Percentiles rank a stretch among this genome's conserved stretches.
Evolutionary conservation across 2,888 invertebrate genomes (phyloP).

Genomic region (Alviniconcha strummeri): DNA sequence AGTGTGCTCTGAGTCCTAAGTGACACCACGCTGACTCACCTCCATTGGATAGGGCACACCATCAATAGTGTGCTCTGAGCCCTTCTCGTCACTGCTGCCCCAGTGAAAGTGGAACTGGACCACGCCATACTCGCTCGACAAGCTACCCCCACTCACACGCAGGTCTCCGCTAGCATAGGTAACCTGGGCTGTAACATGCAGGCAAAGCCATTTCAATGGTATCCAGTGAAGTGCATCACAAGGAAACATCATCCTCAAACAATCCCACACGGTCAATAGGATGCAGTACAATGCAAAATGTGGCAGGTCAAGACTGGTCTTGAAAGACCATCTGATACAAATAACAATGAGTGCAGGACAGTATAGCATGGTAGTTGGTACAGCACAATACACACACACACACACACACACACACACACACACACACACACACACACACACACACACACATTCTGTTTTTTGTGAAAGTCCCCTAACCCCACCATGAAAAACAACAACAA

Average conservation of each 20-base stretch:
- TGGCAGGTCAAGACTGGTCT: background rate
- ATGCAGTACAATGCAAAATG: no score
- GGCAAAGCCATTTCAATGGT: no score
- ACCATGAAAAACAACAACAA: background rate
- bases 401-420: constrained; percentile 29
- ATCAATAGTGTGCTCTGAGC: constrained; percentile 57
- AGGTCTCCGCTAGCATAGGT: constrained; percentile 18
- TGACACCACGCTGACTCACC: constrained; percentile 43
- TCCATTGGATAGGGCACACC: constrained; percentile 49
- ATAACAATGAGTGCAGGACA: no score
- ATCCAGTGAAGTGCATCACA: no score
- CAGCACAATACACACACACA: background rate
- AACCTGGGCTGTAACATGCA: constrained; percentile 5
- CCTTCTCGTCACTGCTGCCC: constrained; percentile 48
- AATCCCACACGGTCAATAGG: no score
- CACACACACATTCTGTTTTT: no score
- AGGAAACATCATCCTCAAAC: no score
- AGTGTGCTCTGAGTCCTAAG: constrained; percentile 55
- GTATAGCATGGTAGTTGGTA: background rate
- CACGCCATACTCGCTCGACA: constrained; percentile 46
- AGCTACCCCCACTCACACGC: constrained; percentile 43
- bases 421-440: constrained; percentile 30
- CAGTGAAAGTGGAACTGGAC: constrained; percentile 58
- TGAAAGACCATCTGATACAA: background rate
- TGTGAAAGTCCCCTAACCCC: no score